Evolutionary conservation across 2,113 vertebrate species (phyloP), one percentile per base, ranked within the genome.

Genomic region (Epinephelus fuscoguttatus): DNA sequence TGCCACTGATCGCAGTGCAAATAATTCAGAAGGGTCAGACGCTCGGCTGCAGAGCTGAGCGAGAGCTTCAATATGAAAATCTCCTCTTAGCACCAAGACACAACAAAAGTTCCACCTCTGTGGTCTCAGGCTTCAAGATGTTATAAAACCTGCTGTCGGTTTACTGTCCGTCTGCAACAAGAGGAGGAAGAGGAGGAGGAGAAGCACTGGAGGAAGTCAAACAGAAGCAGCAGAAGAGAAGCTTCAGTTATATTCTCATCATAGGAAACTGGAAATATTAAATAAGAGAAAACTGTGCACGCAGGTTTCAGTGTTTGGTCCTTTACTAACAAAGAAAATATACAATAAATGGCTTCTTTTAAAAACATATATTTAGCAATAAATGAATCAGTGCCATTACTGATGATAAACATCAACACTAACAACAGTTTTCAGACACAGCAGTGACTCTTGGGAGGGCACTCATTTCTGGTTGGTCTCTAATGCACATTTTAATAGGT

Each of bases 61-160:
- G 66, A 56, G 25, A 52, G 81, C 57, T 84, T 60, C 82, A 56
- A 75, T 79, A 81, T 14, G 64, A 86, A 86, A 86, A 84, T 61
- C 62, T 52, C 57, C 53, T 74, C 79, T 80, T 71, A 60, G 72
- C 47, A n/a, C n/a, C 21, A 12, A 75, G 40, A 69, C 4, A 72
- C 73, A 81, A 57, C 66, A 76, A 45, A 76, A 37, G 56, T 23
- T 50, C 33, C 73, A 55, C 73, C n/a, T 76, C 47, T 21, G 73
- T 66, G 73, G 60, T 37, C 70, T 72, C 55, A 21, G 6, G 70
- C 52, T 50, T 69, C 61, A 47, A 13, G 62, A 61, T 45, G 33
- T 50, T n/a, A 33, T 73, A 67, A 18, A 83, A 74, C 45, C 53
- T 47, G 57, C 30, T 21, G 63, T 27, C 2, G 1, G 21, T 37